A percentile compares a stretch with the other conserved stretches of the same genome.
Conservation (phyloP, 2,888 invertebrate genomes). For the Lasioglossum oenotherae region DNA sequence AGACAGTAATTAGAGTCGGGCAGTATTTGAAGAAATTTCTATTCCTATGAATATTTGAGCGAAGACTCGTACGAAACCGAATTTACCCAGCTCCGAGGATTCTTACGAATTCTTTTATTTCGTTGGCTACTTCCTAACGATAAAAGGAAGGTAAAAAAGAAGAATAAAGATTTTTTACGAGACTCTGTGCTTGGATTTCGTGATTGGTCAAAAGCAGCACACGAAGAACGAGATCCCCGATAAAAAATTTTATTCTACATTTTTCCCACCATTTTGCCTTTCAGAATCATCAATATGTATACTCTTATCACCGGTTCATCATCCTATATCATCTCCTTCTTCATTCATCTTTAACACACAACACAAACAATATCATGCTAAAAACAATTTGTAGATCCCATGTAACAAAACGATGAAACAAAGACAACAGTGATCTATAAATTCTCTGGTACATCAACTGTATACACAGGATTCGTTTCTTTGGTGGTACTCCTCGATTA, state of each 20-base stretch:
- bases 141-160: neutral
- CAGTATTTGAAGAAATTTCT: neutral
- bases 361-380: slow-evolving; percentile 20
- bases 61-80: neutral
- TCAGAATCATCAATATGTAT: neutral
- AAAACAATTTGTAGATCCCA: slow-evolving; percentile 32
- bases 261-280: neutral
- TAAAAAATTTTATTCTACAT: slow-evolving; percentile 4
- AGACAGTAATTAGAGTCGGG: neutral
- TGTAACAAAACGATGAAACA: slow-evolving; percentile 41
- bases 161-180: neutral
- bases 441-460: slow-evolving; percentile 13
- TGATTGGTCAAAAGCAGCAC: neutral
- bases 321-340: neutral
- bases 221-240: neutral
- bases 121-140: neutral
- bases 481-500: neutral
- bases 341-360: slow-evolving; percentile 17
- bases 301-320: neutral
- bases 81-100: neutral
- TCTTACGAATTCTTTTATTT: neutral
- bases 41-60: neutral
- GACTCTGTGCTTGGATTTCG: neutral
- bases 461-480: slow-evolving; percentile 24
- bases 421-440: slow-evolving; percentile 42